A percentile compares a stretch with the other conserved stretches of the same genome.
Evolutionary conservation across 1,140 invertebrate genomes (phyloP).

Genomic region (Brachionus rubens): DNA sequence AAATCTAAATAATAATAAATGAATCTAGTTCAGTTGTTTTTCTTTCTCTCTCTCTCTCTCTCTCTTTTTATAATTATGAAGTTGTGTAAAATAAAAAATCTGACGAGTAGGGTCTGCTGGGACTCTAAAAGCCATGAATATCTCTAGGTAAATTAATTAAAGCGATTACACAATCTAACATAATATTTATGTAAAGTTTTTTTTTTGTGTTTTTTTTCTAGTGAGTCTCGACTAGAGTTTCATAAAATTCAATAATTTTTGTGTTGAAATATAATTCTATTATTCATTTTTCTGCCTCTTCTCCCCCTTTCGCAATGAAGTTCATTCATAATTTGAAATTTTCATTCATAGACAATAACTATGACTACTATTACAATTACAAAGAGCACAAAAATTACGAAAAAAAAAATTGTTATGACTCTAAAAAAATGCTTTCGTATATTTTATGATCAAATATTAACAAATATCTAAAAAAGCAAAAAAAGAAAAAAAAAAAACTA

Average conservation of each 20-base stretch:
- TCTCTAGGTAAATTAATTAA: slow-evolving; percentile 36
- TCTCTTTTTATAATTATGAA: too few relatives aligned
- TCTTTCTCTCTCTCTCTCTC: too few relatives aligned
- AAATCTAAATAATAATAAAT: too few relatives aligned
- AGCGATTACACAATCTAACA: slow-evolving; percentile 11
- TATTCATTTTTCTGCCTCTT: not conserved
- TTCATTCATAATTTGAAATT: slow-evolving; percentile 32
- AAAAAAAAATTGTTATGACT: slow-evolving; percentile 26
- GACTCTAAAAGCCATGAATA: not conserved
- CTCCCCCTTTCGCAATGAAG: too few relatives aligned
- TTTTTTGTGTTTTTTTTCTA: too few relatives aligned
- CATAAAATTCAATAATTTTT: slow-evolving; percentile 14
- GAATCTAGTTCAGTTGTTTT: too few relatives aligned
- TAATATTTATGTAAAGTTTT: not conserved
- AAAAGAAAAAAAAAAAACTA: slow-evolving; percentile 27
- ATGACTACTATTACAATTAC: slow-evolving; percentile 11
- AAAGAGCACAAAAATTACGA: not conserved
- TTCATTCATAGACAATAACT: slow-evolving; percentile 34
- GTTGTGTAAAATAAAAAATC: too few relatives aligned
- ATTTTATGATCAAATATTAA: slow-evolving; percentile 32
- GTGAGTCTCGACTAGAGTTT: slow-evolving; percentile 36
- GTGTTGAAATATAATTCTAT: not conserved
- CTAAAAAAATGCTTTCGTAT: slow-evolving; percentile 2
- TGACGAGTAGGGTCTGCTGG: too few relatives aligned
- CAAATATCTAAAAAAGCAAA: not conserved